phyloP scores from a whole-genome alignment of 2,113 vertebrate genomes.

The Upupa epops region DNA sequence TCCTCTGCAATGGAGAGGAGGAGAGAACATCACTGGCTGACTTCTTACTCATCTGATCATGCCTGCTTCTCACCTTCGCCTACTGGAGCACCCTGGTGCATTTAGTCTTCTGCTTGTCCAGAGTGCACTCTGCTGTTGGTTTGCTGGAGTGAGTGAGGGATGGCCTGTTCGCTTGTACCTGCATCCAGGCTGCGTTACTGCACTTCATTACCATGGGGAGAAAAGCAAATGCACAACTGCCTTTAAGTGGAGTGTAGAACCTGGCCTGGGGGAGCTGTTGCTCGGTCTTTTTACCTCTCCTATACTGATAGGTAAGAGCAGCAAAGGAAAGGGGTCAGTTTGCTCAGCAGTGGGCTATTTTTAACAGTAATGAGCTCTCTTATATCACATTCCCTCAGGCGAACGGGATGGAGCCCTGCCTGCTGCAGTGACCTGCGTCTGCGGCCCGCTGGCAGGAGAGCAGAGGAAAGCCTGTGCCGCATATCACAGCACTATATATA shows the following conservation, averaged over 20 bases:
- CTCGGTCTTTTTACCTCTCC: not conserved
- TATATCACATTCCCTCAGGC: not conserved
- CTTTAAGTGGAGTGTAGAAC: not conserved
- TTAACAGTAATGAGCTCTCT: not conserved
- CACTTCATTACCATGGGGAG: not conserved
- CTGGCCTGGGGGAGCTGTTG: not conserved
- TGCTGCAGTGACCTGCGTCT: not conserved
- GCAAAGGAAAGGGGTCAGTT: not conserved
- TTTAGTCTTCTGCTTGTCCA: not conserved
- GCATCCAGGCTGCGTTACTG: not conserved
- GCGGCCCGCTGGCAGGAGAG: not conserved
- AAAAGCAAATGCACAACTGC: not conserved
- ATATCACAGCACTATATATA: not conserved
- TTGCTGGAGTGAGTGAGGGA: not conserved
- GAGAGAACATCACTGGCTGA: not conserved
- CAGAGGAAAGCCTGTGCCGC: not conserved
- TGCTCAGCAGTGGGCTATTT: not conserved
- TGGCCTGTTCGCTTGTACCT: fast-evolving
- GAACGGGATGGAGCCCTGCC: not conserved
- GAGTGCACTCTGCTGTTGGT: not conserved
- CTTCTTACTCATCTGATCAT: not conserved
- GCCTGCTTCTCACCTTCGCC: not conserved
- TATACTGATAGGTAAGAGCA: not conserved
- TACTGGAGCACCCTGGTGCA: not conserved
- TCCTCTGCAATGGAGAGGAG: not conserved